Conservation (phyloP, 2,797 vertebrate species). For the Darevskia nairensis region DNA sequence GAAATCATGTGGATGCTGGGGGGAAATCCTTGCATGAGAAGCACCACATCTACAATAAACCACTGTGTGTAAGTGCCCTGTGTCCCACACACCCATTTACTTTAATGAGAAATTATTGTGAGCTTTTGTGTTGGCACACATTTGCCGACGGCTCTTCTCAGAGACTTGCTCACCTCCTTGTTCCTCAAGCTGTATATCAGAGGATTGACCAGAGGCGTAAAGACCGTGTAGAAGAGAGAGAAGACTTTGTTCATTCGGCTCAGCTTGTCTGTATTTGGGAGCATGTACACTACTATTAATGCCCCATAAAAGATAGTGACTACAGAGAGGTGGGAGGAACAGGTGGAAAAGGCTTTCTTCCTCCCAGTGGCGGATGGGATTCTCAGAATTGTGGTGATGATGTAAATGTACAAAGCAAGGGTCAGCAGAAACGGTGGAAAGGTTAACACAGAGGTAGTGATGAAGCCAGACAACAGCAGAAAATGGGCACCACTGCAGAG, state of each 20-base stretch:
- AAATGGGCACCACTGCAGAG: constrained; percentile 54
- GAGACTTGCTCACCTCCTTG: constrained; percentile 31
- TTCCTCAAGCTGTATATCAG: constrained; percentile 19
- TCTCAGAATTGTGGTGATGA: constrained; percentile 51
- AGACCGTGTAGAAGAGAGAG: background rate
- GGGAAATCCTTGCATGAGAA: no score
- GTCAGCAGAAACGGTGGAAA: constrained; percentile 58
- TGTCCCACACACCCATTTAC: background rate
- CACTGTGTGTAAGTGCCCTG: no score
- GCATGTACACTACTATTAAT: constrained; percentile 42
- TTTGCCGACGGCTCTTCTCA: constrained; percentile 48
- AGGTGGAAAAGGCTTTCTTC: constrained; percentile 59
- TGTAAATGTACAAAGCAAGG: constrained; percentile 47
- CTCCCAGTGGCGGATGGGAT: constrained; percentile 8
- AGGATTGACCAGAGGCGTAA: constrained; percentile 21
- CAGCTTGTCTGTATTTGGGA: background rate
- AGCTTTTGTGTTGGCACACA: background rate
- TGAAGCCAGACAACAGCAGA: constrained; percentile 47
- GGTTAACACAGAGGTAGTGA: constrained; percentile 52
- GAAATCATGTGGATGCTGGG: no score
- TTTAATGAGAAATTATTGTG: background rate
- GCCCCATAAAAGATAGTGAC: constrained; percentile 31
- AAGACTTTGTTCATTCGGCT: background rate
- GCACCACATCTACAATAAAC: no score
- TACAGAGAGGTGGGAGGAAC: constrained; percentile 47